Percentiles rank a stretch among this genome's conserved stretches.
phyloP scores from a whole-genome alignment of 2,888 invertebrate genomes.

The Melipona beecheii region DNA sequence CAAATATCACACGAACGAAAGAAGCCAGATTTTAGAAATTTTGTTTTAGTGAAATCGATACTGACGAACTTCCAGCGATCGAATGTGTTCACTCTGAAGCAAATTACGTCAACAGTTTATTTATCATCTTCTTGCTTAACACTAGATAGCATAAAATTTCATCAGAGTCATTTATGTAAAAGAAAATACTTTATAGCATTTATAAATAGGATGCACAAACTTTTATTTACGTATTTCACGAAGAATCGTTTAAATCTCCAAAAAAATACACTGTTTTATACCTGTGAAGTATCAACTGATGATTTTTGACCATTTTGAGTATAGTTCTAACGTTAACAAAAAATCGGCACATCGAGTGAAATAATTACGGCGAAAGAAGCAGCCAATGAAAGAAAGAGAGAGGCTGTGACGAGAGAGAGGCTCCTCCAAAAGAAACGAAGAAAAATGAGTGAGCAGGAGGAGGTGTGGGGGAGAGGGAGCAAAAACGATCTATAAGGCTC shows the following conservation, averaged over 20 bases:
- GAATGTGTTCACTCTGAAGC: not conserved
- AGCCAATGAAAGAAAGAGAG: too few species aligned
- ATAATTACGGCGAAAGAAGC: slow-evolving; percentile 1
- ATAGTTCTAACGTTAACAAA: not conserved
- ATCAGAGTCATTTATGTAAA: too few species aligned
- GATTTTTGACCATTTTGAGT: too few species aligned
- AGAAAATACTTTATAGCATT: too few species aligned
- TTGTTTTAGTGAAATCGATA: not conserved
- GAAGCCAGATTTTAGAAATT: not conserved
- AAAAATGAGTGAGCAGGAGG: not conserved
- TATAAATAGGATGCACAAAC: too few species aligned
- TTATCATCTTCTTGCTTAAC: not conserved
- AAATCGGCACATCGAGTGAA: not conserved
- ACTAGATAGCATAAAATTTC: too few species aligned
- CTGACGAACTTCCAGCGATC: too few species aligned
- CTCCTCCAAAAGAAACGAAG: not conserved
- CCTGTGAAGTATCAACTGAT: too few species aligned
- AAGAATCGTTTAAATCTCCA: too few species aligned
- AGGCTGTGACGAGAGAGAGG: not conserved
- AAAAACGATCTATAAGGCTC: slow-evolving; percentile 17
- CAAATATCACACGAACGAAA: not conserved
- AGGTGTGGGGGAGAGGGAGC: not conserved
- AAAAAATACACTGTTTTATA: too few species aligned
- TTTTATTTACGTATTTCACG: too few species aligned
- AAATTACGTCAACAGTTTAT: not conserved